Conservation (phyloP, 1,140 invertebrate species). For the Heliconius hermathena region DNA sequence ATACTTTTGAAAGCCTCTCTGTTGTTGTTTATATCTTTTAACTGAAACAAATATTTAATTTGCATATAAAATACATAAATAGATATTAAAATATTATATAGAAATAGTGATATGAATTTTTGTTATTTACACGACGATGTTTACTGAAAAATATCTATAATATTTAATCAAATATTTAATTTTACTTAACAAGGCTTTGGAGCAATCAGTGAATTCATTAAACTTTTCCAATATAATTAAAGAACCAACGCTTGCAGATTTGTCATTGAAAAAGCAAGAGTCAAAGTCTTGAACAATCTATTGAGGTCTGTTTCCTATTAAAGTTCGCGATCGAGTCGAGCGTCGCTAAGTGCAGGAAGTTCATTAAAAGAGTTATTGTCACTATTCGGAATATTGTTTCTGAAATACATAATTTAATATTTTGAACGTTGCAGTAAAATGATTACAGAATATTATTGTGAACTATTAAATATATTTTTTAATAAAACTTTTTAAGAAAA, state of each 20-base stretch:
- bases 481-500: too few relatives aligned
- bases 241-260: slow-evolving; percentile 11
- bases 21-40: slow-evolving; percentile 2
- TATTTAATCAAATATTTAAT: not conserved
- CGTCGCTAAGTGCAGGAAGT: slow-evolving; percentile 8
- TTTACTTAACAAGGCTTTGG: slow-evolving; percentile 11
- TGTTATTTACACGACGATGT: not conserved
- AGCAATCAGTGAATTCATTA: slow-evolving; percentile 5
- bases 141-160: not conserved
- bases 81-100: slow-evolving; percentile 15
- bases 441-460: not conserved
- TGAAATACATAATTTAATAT: not conserved
- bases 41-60: not conserved
- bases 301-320: slow-evolving; percentile 32
- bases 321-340: slow-evolving; percentile 22
- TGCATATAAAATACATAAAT: not conserved
- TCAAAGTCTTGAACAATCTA: slow-evolving; percentile 25
- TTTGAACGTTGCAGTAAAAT: not conserved
- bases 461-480: too few relatives aligned
- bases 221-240: slow-evolving; percentile 20
- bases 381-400: not conserved
- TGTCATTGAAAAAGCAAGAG: slow-evolving; percentile 28
- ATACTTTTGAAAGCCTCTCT: not conserved
- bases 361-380: slow-evolving; percentile 16
- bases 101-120: not conserved